Evolutionary conservation across 2,113 vertebrate species (phyloP), one percentile per base, ranked within the genome.

Genomic region (Zapus hudsonius): DNA sequence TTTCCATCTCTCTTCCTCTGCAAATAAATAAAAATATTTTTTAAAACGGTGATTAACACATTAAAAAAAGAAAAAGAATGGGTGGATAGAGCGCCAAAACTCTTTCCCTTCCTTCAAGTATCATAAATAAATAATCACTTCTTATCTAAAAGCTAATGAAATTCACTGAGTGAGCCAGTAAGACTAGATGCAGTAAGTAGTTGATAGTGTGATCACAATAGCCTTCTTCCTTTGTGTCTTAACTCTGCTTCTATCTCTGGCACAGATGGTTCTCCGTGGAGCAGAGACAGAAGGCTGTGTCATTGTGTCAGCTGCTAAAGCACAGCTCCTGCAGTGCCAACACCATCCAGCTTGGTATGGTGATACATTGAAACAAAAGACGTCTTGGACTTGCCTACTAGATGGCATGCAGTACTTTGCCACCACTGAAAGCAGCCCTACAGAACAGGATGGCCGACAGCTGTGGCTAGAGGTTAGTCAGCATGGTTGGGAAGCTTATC

Each of bases 361-460:
- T 20, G 99, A 99, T 97, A 99, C 99, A 0, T 93, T 99, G 89
- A 99, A 99, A 97, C 99, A 99, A 97, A 99, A 99, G 97, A 99
- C 99, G 0, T 99, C 99, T 33, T 99, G 99, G 99, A 99, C 99
- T 0, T 99, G 99, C 96, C 97, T 99, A 78, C 96, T 99, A 94
- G 99, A 99, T 10, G 98, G 99, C 92, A 99, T 99, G 99, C 99
- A 99, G 97, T 99, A 99, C 96, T 99, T 99, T 7, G 99, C 99
- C 91, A 99, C 99, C 2, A 99, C 99, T 36, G 99, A 99, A 96
- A 99, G 98, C 73, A 98, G 98, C 86, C 99, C 99, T 20, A 98
- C 98, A 0, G 99, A 99, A 93, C 98, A 98, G 55, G 99, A 99
- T 93, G 99, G 99, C 10, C 97, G 98, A 83, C 99, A 99, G 98